These are phyloP conservation scores for Cryptocheilus praepositus DNA, from an alignment of 2,888 invertebrate genomes.

Conservation along the genomic window DNA sequence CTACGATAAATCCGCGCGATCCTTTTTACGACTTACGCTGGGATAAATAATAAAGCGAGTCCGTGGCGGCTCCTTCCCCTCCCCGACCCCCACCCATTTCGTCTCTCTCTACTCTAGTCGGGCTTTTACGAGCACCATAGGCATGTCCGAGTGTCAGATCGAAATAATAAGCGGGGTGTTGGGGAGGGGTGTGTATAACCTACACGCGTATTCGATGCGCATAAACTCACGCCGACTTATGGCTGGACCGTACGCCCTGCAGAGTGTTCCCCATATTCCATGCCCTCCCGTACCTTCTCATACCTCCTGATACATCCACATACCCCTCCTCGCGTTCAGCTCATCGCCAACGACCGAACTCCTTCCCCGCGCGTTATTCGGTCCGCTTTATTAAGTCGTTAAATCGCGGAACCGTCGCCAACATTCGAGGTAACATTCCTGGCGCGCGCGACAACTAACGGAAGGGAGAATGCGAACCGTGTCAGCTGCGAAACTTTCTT, in stretches of 20 bases:
- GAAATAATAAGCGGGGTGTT: slow-evolving; percentile 49
- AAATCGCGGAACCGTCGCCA: slow-evolving; percentile 44
- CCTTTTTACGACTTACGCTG: slow-evolving; percentile 66
- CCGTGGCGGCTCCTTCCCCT: slow-evolving; percentile 26
- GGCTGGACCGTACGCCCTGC: slow-evolving; percentile 29
- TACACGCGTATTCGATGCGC: slow-evolving; percentile 26
- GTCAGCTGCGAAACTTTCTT: background rate
- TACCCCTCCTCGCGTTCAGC: background rate
- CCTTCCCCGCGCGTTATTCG: slow-evolving; percentile 24
- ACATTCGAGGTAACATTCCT: slow-evolving; percentile 25
- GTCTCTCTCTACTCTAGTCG: slow-evolving; percentile 27
- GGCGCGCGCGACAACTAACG: background rate
- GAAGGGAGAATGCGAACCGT: no score
- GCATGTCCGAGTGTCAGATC: slow-evolving; percentile 37
- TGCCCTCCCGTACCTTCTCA: background rate
- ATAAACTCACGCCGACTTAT: slow-evolving; percentile 58
- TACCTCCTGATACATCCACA: background rate
- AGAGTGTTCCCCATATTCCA: slow-evolving; percentile 10
- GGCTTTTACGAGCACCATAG: slow-evolving; percentile 61
- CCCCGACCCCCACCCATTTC: slow-evolving; percentile 12
- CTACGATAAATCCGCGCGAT: slow-evolving; percentile 67
- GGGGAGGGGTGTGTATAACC: background rate
- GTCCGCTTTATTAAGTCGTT: slow-evolving; percentile 58
- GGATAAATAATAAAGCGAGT: slow-evolving; percentile 66
- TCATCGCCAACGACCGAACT: background rate